Evolutionary conservation across 2,113 vertebrate genomes (phyloP), one percentile per base, ranked within the genome.

Genomic region (Vulpes ferrilata): DNA sequence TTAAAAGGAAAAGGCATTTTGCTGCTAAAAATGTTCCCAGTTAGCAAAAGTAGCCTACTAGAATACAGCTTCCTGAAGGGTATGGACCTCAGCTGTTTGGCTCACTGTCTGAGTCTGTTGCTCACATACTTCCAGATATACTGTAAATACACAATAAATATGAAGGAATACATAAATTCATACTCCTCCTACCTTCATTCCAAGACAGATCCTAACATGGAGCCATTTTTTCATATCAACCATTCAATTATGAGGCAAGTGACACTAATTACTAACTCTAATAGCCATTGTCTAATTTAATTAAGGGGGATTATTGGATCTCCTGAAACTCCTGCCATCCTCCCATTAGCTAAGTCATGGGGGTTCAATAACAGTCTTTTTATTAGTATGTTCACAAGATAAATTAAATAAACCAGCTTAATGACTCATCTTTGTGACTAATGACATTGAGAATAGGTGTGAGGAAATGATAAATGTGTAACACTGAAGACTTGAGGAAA

Each of bases 261-360:
- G 93, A 90, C 38, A 84, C 88, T 95, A 78, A 96, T 96, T 88
- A 62, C 69, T 76, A 48, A 38, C 65, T 88, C 91, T 91, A 95
- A 94, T 51, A n/a, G 76, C 65, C 69, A 73, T 85, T 91, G 93
- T 86, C 88, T 67, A 82, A 84, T 95, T 94, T 95, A 97, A 96
- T 96, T 93, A 96, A 95, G 65, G 48, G 17, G 19, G 38, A 93
- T 93, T 93, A 95, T 96, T 96, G 64, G 60, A 16, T 55, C 73
- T 91, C n/a, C 59, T 71, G 30, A 90, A 92, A 35, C 19, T 51
- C 78, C 48, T 65, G 43, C 55, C 55, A 67, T 43, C 35, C 60
- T 65, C 71, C 57, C 38, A 74, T 90, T 55, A 48, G 13, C 48
- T 59, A 60, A 80, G 67, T 90, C 96, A 73, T 35, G 12, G 48